These are phyloP conservation scores for Apeltes quadracus DNA, from an alignment of 2,113 vertebrate genomes.

Conservation along the genomic window DNA sequence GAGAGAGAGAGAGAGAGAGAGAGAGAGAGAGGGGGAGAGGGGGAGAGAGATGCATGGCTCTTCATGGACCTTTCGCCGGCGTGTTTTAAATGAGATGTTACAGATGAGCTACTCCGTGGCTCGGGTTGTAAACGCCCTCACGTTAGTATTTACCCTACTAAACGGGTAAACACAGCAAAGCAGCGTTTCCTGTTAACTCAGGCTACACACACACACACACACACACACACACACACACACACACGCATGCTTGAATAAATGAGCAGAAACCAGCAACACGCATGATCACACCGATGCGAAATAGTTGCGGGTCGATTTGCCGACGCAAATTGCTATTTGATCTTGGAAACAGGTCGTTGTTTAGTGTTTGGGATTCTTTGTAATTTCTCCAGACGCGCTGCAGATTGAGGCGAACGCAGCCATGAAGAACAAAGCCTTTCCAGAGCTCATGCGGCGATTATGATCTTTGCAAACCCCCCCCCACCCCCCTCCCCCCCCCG, in stretches of 20 bases:
- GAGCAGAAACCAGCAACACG: constrained; percentile 20
- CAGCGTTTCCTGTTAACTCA: constrained; percentile 48
- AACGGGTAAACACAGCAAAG: constrained; percentile 56
- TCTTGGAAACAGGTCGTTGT: constrained; percentile 24
- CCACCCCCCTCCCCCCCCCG: too few relatives aligned
- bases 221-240: neutral
- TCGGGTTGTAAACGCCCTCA: constrained; percentile 67
- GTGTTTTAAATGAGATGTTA: constrained; percentile 77
- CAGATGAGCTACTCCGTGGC: constrained; percentile 68
- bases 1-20: too few relatives aligned
- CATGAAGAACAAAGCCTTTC: constrained; percentile 25
- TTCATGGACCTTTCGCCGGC: constrained; percentile 60
- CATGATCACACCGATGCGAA: constrained; percentile 34
- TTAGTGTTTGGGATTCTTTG: constrained; percentile 33
- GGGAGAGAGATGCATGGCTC: constrained; percentile 64
- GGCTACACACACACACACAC: constrained; percentile 22
- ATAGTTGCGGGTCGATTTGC: constrained; percentile 47
- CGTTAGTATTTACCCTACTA: constrained; percentile 65
- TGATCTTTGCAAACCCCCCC: constrained; percentile 33
- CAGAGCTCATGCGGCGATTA: constrained; percentile 7
- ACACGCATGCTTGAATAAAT: constrained; percentile 21
- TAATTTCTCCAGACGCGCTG: constrained; percentile 18
- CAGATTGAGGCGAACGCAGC: constrained; percentile 27
- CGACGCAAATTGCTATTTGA: constrained; percentile 45
- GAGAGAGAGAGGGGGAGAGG: too few relatives aligned